These are phyloP conservation scores for Eleginops maclovinus DNA, from an alignment of 2,113 vertebrate genomes.

Conservation along the genomic window DNA sequence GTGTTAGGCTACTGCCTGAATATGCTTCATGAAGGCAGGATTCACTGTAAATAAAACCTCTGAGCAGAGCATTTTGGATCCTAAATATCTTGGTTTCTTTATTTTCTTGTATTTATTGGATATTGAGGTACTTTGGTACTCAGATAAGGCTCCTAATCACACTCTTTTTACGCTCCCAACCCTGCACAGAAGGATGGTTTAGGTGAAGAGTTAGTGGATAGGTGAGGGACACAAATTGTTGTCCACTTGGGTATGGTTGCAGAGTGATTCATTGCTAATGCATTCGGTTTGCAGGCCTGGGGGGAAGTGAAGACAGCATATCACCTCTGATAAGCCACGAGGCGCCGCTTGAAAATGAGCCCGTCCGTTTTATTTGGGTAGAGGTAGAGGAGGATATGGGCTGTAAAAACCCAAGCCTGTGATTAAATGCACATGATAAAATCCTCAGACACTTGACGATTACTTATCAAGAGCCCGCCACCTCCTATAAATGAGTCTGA, in stretches of 20 bases:
- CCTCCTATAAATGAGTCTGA: constrained; percentile 52
- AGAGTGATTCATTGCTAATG: constrained; percentile 67
- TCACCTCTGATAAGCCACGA: constrained; percentile 62
- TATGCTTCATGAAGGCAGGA: no score
- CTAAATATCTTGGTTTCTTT: no score
- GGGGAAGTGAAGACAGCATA: constrained; percentile 56
- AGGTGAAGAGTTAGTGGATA: constrained; percentile 27
- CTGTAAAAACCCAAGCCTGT: constrained; percentile 47
- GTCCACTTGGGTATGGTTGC: constrained; percentile 62
- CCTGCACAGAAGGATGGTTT: constrained; percentile 5
- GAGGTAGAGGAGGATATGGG: constrained; percentile 22
- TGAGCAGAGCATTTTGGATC: no score
- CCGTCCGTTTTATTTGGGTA: constrained; percentile 49
- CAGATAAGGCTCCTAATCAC: no score
- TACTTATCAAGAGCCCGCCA: constrained; percentile 51
- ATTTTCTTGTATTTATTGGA: no score
- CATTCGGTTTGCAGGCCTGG: constrained; percentile 57
- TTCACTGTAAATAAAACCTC: no score
- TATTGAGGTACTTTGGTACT: no score
- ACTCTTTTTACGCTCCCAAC: no score
- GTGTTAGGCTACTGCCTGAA: no score
- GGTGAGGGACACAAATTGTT: constrained; percentile 62
- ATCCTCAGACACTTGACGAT: constrained; percentile 52
- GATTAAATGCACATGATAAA: constrained; percentile 70
- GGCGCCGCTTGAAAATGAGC: constrained; percentile 55